phyloP scores from a whole-genome alignment of 2,797 vertebrate species.

The Schizothorax lantsangensis region DNA sequence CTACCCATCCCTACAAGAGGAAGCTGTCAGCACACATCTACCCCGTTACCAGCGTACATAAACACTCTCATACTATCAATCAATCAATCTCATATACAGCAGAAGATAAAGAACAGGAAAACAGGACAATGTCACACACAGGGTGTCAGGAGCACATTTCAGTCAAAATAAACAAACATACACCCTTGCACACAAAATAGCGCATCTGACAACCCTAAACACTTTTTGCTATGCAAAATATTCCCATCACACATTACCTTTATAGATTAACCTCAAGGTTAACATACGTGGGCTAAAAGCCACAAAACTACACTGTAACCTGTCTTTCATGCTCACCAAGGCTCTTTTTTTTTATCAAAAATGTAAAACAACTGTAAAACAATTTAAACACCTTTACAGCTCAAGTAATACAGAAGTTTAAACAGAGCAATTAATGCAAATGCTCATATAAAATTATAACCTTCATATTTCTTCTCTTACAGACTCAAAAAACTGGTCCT shows the following conservation, averaged over 20 bases:
- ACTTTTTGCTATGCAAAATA: conserved; percentile 33
- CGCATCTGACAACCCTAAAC: background rate
- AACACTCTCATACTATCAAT: conserved; percentile 5
- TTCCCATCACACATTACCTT: background rate
- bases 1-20: conserved; percentile 40
- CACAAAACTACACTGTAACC: background rate
- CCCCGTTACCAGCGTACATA: conserved; percentile 38
- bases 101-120: background rate
- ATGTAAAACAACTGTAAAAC: background rate
- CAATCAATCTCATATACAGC: background rate
- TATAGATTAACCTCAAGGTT: background rate
- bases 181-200: background rate
- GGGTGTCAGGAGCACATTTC: background rate
- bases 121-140: background rate
- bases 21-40: conserved; percentile 48
- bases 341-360: background rate
- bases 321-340: background rate
- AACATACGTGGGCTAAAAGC: background rate
- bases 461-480: background rate
- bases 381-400: background rate
- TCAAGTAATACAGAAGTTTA: background rate
- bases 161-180: conserved; percentile 15
- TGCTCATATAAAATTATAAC: background rate
- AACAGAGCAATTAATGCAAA: background rate
- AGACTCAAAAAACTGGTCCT: background rate